Evolutionary conservation across 1,140 invertebrate genomes (phyloP), one percentile per base, ranked within the genome.

Genomic region (Ceratina japonica): DNA sequence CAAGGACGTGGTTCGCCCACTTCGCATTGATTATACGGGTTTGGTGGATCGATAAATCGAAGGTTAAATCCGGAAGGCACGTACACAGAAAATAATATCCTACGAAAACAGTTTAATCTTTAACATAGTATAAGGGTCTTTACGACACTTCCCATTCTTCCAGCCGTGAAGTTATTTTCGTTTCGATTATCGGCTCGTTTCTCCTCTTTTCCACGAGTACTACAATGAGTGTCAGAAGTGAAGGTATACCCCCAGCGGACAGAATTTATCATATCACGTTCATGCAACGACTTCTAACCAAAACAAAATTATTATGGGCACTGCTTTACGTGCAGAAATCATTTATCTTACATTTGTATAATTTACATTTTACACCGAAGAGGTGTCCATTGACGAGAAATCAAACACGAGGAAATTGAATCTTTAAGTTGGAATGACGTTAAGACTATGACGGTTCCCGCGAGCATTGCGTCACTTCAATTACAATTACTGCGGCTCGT

Each of bases 11-110:
- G 22, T 75, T 80, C 72, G 63, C 72, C 64, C 64, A 80, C 49
- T 74, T 70, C 49, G 68, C 62, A 59, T 72, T 58, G 79, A 81
- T 77, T 77, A 66, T 27, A 72, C 68, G 54, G 62, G 49, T 61
- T 72, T 59, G 78, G 56, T n/a, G 27, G 54, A 61, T 81, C 79
- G 79, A 81, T 81, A 81, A 81, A 78, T 78, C 79, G 79, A 81
- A 81, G 79, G 79, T 56, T 65, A 22, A 27, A 54, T 52, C 44
- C 75, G 31, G 27, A 22, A 8, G 59, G 61, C 68, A 27, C 68
- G 59, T 78, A 59, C 64, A 22, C 63, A 13, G 8, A 63, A 54
- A 72, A 78, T 72, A 72, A 78, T 78, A 72, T 52, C 56, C 22
- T n/a, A 58, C 65, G 10, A 62, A 62, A 78, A 62, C 13, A n/a